These are phyloP conservation scores for Choreutis nemorana DNA, from an alignment of 2,888 invertebrate genomes.

Conservation along the genomic window DNA sequence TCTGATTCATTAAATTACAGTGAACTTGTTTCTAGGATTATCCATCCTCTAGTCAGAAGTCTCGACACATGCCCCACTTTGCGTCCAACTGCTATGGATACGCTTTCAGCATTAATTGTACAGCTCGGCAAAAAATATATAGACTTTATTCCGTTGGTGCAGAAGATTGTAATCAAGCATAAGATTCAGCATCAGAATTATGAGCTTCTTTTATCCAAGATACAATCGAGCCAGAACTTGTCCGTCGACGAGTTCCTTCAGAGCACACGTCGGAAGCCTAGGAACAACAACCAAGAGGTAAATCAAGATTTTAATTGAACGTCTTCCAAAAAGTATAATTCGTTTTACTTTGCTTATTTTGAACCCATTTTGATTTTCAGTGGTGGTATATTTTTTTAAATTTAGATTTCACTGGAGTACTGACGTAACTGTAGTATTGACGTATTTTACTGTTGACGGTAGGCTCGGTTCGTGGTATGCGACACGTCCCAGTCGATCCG, in stretches of 20 bases:
- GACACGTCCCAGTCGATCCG: constrained; percentile 78
- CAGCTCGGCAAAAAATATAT: constrained; percentile 91
- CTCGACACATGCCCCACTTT: constrained; percentile 83
- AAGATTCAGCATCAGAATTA: constrained; percentile 80
- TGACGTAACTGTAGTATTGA: background rate
- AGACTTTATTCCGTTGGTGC: constrained; percentile 92
- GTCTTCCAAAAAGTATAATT: too few relatives aligned
- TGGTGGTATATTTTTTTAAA: too few relatives aligned
- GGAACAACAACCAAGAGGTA: constrained; percentile 77
- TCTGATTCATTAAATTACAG: constrained; percentile 92
- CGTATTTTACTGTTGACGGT: constrained; percentile 16
- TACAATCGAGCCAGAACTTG: constrained; percentile 56
- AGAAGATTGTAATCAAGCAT: constrained; percentile 82
- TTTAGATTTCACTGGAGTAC: background rate
- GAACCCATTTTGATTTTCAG: too few relatives aligned
- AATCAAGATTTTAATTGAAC: too few relatives aligned
- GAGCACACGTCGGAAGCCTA: constrained; percentile 67
- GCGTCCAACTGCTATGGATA: constrained; percentile 86
- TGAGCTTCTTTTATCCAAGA: constrained; percentile 77
- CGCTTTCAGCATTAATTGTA: constrained; percentile 84
- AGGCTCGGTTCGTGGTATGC: constrained; percentile 52
- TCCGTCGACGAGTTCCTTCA: constrained; percentile 76
- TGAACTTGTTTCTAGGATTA: constrained; percentile 90
- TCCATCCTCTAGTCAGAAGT: constrained; percentile 91
- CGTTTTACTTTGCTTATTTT: too few relatives aligned